Conservation (phyloP, 2,113 vertebrate species). For the Centrocercus urophasianus region DNA sequence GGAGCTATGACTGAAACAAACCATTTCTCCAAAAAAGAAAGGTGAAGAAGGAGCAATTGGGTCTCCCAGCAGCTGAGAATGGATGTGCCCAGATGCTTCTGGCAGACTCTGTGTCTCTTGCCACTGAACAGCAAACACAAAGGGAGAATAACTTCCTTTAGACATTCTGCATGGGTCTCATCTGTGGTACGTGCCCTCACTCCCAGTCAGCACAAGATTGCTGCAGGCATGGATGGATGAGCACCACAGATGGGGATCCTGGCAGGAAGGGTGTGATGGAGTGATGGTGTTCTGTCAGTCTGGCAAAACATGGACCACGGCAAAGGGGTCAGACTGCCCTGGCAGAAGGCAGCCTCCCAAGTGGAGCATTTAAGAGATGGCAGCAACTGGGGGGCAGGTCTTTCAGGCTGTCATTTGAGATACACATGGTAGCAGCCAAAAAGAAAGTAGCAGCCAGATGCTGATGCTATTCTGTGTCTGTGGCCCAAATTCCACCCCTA, state of each 20-base stretch:
- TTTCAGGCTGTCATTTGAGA: neutral
- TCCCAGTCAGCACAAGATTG: neutral
- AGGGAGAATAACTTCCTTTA: neutral
- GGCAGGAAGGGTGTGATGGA: neutral
- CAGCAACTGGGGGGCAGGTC: neutral
- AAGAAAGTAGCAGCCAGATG: neutral
- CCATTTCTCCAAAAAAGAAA: neutral
- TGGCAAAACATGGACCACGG: neutral
- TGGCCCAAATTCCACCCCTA: neutral
- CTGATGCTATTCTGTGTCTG: neutral
- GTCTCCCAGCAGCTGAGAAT: neutral
- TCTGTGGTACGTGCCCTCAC: rapidly evolving
- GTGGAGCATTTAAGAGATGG: neutral
- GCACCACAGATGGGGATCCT: neutral
- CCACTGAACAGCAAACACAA: neutral
- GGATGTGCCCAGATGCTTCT: neutral
- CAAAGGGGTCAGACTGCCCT: neutral
- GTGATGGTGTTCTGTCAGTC: neutral
- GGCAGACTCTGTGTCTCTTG: neutral
- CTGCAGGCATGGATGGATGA: neutral
- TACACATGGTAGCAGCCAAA: neutral
- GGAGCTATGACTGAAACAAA: neutral
- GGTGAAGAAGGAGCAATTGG: neutral
- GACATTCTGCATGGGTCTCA: neutral
- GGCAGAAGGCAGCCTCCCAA: neutral